phyloP scores from a whole-genome alignment of 2,888 invertebrate species.

The Ellobium chinense region DNA sequence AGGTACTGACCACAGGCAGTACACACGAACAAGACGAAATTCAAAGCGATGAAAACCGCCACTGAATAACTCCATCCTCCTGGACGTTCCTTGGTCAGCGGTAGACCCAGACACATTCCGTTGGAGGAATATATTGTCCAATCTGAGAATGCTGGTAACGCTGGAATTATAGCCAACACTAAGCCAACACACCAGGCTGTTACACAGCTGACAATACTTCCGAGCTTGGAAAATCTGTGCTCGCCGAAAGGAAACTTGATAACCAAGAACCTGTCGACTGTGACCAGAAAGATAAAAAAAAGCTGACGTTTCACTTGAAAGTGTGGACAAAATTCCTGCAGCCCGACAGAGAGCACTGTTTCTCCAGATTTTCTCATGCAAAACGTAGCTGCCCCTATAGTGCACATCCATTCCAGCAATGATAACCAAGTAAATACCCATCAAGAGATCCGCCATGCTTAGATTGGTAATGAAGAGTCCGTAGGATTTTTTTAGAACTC shows the following conservation, averaged over 20 bases:
- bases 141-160: conserved; percentile 55
- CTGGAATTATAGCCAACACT: conserved; percentile 67
- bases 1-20: conserved; percentile 71
- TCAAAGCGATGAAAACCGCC: conserved; percentile 72
- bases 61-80: conserved; percentile 76
- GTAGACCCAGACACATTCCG: conserved; percentile 75
- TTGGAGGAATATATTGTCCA: conserved; percentile 39
- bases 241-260: conserved; percentile 82
- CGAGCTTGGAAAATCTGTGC: conserved; percentile 58
- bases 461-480: background rate
- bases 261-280: conserved; percentile 83
- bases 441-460: conserved; percentile 54
- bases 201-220: conserved; percentile 40
- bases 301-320: conserved; percentile 84
- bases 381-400: conserved; percentile 56
- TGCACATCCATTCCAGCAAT: conserved; percentile 55
- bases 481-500: conserved; percentile 23
- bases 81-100: conserved; percentile 70
- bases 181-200: conserved; percentile 64
- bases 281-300: conserved; percentile 82
- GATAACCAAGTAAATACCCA: conserved; percentile 59
- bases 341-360: conserved; percentile 55
- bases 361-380: conserved; percentile 59
- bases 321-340: conserved; percentile 57
- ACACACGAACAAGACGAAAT: conserved; percentile 69